Base-by-base conservation (phyloP, 2,797 vertebrate species). In the Adelosebastes latens region DNA sequence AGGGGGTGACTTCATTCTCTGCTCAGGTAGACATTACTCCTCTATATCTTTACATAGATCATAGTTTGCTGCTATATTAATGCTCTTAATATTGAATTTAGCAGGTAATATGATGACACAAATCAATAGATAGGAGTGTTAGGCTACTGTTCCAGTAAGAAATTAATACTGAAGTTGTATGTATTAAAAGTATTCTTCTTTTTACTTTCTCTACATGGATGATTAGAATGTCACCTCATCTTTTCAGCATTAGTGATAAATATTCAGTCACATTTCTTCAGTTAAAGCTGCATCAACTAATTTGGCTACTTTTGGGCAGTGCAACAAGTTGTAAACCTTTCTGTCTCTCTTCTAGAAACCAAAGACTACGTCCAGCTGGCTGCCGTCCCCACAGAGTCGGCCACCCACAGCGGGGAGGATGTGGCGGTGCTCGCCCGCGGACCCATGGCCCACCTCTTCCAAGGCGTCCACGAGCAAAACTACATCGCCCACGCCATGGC, bases 371-470 rank as follows among this genome's bases (percentile, higher is more conserved):
- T 95, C 32, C 96, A 96, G 87, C 89, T 89, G 74, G 83, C 96
- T 1, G 95, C 93, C 0, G 95, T 85, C 11, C 96, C 96, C 7
- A 69, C 89, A 13, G 64, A 88, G 2, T 82, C 89, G 0, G 90
- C 95, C 88, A 96, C 96, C 5, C 96, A 97, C 49, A 95, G 96
- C 0, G 96, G 96, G 0, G 96, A 97, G 82, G 96, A 97, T 2
- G 96, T 97, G 75, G 93, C 91, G 0, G 91, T 97, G 53, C 88
- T 96, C 1, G 95, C 96, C 12, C 91, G 93, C 0, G 96, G 96
- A 6, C 96, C 96, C 55, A 97, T 97, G 96, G 92, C 95, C 6
- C 96, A 97, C 83, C 94, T 97, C 27, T 94, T 97, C 75, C 94
- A 96, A 53, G 96, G 96, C 0, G 92, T 97, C 59, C 90, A 95